phyloP scores from a whole-genome alignment of 1,140 invertebrate genomes.

The Ectropis grisescens region DNA sequence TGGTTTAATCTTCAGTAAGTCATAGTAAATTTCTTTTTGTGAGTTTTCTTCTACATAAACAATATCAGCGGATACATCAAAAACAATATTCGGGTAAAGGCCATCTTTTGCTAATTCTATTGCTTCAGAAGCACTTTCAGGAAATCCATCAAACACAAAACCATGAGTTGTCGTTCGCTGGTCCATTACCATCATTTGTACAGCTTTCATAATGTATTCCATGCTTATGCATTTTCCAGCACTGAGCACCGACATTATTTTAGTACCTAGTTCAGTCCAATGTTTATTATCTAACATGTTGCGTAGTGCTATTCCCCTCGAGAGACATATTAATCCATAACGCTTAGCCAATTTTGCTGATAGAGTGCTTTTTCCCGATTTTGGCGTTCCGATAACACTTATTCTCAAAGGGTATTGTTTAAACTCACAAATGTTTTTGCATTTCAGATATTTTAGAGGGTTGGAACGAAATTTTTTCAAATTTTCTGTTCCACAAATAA shows the following conservation, averaged over 20 bases:
- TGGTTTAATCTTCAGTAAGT: conserved; percentile 39
- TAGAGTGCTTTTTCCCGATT: conserved; percentile 86
- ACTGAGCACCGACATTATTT: conserved; percentile 40
- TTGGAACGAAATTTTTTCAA: conserved; percentile 62
- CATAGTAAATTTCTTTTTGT: conserved; percentile 32
- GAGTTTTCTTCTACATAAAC: conserved; percentile 45
- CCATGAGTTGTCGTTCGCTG: conserved; percentile 59
- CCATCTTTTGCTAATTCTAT: conserved; percentile 55
- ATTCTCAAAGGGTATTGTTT: conserved; percentile 76
- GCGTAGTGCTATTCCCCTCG: conserved; percentile 61
- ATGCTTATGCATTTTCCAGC: conserved; percentile 42
- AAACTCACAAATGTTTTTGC: conserved; percentile 38
- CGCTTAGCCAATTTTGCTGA: conserved; percentile 59
- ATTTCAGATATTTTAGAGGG: conserved; percentile 67
- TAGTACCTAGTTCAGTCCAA: conserved; percentile 55
- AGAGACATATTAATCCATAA: conserved; percentile 66
- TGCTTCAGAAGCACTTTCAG: conserved; percentile 55
- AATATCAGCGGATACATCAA: conserved; percentile 58
- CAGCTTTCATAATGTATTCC: conserved; percentile 55
- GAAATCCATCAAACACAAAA: conserved; percentile 73
- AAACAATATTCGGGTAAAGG: conserved; percentile 67
- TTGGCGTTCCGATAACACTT: conserved; percentile 86
- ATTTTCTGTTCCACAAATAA: conserved; percentile 60
- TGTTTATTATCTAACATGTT: conserved; percentile 57
- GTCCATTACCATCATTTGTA: conserved; percentile 65